Base-by-base conservation (phyloP, 2,797 vertebrate species). In the Mallotus villosus region DNA sequence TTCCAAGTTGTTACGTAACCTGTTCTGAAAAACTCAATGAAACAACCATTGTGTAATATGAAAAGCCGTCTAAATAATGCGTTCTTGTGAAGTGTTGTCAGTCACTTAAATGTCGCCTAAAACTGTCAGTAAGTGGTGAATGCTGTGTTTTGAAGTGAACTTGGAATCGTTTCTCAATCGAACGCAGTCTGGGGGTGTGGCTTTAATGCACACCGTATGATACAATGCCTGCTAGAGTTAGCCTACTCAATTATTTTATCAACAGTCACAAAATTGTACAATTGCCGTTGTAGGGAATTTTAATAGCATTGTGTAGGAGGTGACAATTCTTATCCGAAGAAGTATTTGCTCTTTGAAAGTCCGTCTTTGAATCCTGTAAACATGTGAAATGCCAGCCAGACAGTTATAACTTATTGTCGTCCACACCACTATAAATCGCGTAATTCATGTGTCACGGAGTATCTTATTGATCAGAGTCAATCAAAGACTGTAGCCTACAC, bases 1-100 rank as follows among this genome's bases (percentile, higher is more conserved):
- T 89, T 85, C 86, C 90, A 93, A 89, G 88, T 88, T 90, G 92
- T 95, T 96, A 95, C 87, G 89, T 95, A 95, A 95, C 89, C 84
- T 76, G 74, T 74, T 67, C 91, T 85, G 85, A 89, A 90, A 92
- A 92, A 90, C 91, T 92, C 91, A 91, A 90, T 90, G 89, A 81
- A 84, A 88, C 88, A 68, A 77, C 67, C 59, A 49, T 59, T 67
- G 41, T 25, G 41, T 27, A 4, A 46, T 46, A 46, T 46, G 12
- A 46, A 34, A 34, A 46, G 41, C 41, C 41, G 41, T 46, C 9
- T 14, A 14, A 46, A 12, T 11, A 46, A 46, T 46, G 41, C 41
- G 0, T 34, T 34, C 32, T 34, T 34, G 32, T 46, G 41, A 46
- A 46, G 41, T 12, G 41, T 46, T 11, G 41, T 11, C 41, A 46